Conservation (phyloP, 2,888 invertebrate species). For the Amphipyra berbera region DNA sequence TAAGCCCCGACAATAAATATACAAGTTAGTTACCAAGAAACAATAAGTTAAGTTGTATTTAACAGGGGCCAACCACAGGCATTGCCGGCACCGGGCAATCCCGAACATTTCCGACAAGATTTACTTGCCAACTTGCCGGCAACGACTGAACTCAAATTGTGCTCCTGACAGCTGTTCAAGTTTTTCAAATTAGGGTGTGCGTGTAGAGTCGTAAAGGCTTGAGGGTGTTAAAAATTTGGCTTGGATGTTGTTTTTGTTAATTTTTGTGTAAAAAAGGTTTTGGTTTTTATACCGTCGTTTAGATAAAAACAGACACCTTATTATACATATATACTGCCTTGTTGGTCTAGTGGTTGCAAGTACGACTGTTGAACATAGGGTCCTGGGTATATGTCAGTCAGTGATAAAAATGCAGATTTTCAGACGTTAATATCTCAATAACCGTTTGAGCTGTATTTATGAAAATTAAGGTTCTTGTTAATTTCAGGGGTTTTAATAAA, state of each 20-base stretch:
- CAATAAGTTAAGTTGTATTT: conserved; percentile 70
- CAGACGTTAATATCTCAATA: too few species aligned
- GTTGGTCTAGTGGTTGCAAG: too few species aligned
- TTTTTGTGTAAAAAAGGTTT: too few species aligned
- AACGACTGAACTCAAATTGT: conserved; percentile 25
- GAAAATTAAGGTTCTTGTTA: too few species aligned
- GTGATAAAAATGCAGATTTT: too few species aligned
- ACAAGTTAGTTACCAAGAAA: conserved; percentile 61
- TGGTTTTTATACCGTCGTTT: too few species aligned
- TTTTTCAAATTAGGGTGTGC: conserved; percentile 50
- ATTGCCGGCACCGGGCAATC: conserved; percentile 56
- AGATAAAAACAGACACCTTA: too few species aligned
- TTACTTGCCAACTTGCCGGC: conserved; percentile 62
- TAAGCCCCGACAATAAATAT: conserved; percentile 53
- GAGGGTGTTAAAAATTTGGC: conserved; percentile 28
- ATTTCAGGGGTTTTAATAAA: too few species aligned
- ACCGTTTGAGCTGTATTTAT: too few species aligned
- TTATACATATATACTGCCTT: too few species aligned
- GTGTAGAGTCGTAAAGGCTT: conserved; percentile 40
- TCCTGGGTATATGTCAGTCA: too few species aligned
- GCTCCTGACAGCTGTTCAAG: conserved; percentile 39
- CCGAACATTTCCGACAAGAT: conserved; percentile 63
- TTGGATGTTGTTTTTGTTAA: conserved; percentile 15
- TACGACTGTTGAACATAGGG: too few species aligned
- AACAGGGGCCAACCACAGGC: conserved; percentile 68